Percentiles rank a stretch among this genome's conserved stretches.
Evolutionary conservation across 2,797 vertebrate genomes (phyloP).

Genomic region (Esox masquinongy): DNA sequence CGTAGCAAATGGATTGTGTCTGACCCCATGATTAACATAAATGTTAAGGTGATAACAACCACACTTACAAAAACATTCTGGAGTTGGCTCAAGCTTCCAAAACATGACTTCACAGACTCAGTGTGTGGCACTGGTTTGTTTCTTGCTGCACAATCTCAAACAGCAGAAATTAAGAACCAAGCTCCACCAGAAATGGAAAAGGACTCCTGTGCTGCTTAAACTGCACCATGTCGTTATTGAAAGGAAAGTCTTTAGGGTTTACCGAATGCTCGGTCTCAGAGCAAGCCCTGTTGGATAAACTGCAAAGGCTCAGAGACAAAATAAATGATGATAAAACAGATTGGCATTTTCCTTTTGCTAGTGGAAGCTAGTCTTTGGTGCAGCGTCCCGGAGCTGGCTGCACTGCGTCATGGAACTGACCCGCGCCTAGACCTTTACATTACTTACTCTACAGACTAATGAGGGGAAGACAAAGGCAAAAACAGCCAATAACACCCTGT

Average conservation of each 20-base stretch:
- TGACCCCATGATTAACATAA: not conserved
- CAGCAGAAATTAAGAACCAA: not conserved
- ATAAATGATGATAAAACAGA: not conserved
- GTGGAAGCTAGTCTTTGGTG: constrained; percentile 52
- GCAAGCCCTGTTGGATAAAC: not conserved
- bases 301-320: not conserved
- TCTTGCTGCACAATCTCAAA: not conserved
- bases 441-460: not conserved
- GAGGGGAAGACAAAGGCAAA: constrained; percentile 8
- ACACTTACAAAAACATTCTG: constrained; percentile 7
- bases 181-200: not conserved
- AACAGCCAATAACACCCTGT: constrained; percentile 3
- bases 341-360: constrained; percentile 35
- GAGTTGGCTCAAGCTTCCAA: constrained; percentile 3
- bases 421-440: not conserved
- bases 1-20: constrained; percentile 2
- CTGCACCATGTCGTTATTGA: constrained; percentile 3
- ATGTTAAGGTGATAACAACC: not conserved
- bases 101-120: not conserved
- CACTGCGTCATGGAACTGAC: not conserved
- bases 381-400: constrained; percentile 32
- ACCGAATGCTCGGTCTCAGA: not conserved
- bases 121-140: constrained; percentile 1
- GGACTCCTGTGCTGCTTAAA: constrained; percentile 6
- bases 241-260: constrained; percentile 3